These are phyloP conservation scores for Thecophora atra DNA, from an alignment of 2,888 invertebrate species.

Conservation along the genomic window DNA sequence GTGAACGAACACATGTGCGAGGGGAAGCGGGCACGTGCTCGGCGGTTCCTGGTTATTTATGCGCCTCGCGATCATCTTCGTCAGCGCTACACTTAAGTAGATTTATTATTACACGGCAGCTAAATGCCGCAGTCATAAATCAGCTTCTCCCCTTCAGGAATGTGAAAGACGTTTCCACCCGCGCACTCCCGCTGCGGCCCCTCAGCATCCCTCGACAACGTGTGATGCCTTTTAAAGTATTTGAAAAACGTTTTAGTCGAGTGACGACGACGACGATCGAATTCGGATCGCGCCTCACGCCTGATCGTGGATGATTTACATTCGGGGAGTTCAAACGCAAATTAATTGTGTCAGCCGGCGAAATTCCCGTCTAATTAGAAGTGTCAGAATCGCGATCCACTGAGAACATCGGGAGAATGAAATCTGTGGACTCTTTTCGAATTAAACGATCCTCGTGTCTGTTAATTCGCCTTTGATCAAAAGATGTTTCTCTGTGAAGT, in stretches of 20 bases:
- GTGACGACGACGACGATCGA: slow-evolving; percentile 40
- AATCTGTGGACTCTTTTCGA: slow-evolving; percentile 31
- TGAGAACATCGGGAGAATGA: neutral
- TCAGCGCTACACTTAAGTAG: slow-evolving; percentile 46
- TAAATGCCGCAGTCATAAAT: slow-evolving; percentile 51
- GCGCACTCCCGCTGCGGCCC: neutral
- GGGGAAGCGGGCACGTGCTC: neutral
- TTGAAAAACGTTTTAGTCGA: slow-evolving; percentile 49
- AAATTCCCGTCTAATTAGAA: slow-evolving; percentile 58
- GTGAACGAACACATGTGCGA: neutral
- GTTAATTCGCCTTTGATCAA: neutral
- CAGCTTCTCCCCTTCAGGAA: slow-evolving; percentile 40
- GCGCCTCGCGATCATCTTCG: slow-evolving; percentile 34
- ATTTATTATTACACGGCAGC: slow-evolving; percentile 47
- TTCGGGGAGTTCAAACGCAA: slow-evolving; percentile 43
- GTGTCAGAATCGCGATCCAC: slow-evolving; percentile 51
- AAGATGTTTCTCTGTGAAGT: too few relatives aligned
- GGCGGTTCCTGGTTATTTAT: slow-evolving; percentile 26
- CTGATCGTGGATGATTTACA: slow-evolving; percentile 40
- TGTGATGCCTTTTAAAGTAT: neutral
- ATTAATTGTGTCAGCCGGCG: slow-evolving; percentile 59
- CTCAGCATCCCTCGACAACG: neutral
- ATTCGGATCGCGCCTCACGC: slow-evolving; percentile 28
- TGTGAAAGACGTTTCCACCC: neutral
- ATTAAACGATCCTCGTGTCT: too few relatives aligned